Evolutionary conservation across 1,140 invertebrate species (phyloP).

Genomic region (Drosophila sturtevanti): DNA sequence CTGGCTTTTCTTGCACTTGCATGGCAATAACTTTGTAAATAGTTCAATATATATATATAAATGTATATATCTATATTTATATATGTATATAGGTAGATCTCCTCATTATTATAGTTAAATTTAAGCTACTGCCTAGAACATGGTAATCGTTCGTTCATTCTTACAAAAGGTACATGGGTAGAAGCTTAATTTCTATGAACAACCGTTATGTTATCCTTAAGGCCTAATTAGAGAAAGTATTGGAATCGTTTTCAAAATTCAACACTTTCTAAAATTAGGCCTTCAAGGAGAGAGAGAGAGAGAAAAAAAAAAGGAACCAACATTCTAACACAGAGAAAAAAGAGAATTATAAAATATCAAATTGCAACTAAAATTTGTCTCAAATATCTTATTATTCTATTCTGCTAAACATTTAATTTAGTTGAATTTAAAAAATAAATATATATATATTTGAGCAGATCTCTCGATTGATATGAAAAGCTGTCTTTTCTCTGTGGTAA

Average conservation of each 20-base stretch:
- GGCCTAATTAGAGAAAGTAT: background rate
- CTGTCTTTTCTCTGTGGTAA: background rate
- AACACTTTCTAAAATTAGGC: no score
- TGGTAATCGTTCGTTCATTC: background rate
- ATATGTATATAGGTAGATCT: background rate
- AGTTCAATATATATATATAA: conserved; percentile 10
- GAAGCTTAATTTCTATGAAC: conserved; percentile 30
- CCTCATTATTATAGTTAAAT: background rate
- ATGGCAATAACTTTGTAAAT: conserved; percentile 61
- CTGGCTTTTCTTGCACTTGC: conserved; percentile 62
- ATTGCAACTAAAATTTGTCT: background rate
- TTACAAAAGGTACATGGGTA: conserved; percentile 27
- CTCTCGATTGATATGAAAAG: background rate
- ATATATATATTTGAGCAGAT: no score
- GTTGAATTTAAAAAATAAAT: no score
- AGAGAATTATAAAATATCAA: background rate
- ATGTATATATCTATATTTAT: conserved; percentile 7
- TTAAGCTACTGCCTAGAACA: background rate
- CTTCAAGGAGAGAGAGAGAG: no score
- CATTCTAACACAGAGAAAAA: background rate
- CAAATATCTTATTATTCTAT: no score
- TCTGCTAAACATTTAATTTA: no score
- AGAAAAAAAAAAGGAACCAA: no score
- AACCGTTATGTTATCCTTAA: background rate
- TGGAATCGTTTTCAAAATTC: no score